Evolutionary conservation across 2,888 invertebrate genomes (phyloP).

Genomic region (Lasioglossum zephyrum): DNA sequence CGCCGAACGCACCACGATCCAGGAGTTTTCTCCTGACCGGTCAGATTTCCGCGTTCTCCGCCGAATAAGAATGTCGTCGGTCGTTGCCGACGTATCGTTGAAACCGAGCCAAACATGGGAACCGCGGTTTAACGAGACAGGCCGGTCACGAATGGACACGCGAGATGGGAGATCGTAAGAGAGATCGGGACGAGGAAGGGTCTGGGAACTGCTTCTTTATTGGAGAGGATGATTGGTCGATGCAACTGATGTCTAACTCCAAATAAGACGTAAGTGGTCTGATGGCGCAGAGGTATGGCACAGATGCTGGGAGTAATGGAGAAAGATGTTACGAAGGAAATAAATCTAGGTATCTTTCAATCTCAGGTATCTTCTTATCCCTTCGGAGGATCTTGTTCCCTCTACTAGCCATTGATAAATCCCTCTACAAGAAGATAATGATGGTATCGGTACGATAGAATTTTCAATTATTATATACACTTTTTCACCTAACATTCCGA

Average conservation of each 20-base stretch:
- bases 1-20: slow-evolving; percentile 4
- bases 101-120: slow-evolving; percentile 1
- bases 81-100: not conserved
- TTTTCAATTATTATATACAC: not conserved
- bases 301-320: not conserved
- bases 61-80: not conserved
- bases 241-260: not conserved
- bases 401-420: not conserved
- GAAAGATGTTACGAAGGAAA: not conserved
- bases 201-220: slow-evolving; percentile 1
- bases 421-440: not conserved
- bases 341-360: not conserved
- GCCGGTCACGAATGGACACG: not conserved
- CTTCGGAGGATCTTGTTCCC: not conserved
- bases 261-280: slow-evolving; percentile 4
- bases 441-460: too few relatives aligned
- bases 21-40: slow-evolving; percentile 18
- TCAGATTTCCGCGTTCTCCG: not conserved
- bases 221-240: not conserved
- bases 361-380: not conserved
- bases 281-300: not conserved
- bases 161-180: slow-evolving; percentile 5
- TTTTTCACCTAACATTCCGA: not conserved
- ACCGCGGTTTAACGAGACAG: slow-evolving; percentile 18
- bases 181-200: not conserved